These are phyloP conservation scores for Xanthia togata DNA, from an alignment of 2,888 invertebrate species.

Conservation along the genomic window DNA sequence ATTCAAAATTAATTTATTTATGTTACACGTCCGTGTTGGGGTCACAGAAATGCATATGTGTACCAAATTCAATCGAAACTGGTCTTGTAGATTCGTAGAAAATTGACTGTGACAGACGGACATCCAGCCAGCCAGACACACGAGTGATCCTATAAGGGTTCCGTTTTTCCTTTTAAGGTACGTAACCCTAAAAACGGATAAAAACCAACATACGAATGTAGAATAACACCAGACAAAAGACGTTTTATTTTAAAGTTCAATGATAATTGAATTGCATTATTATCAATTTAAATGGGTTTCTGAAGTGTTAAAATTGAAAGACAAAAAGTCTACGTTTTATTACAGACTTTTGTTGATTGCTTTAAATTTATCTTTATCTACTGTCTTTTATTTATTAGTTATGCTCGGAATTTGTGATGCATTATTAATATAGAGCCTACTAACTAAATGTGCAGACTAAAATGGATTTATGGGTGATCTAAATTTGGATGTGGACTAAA, in stretches of 20 bases:
- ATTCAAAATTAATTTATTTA: no score
- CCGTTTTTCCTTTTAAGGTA: no score
- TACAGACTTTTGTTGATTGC: constrained; percentile 48
- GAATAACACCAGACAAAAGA: constrained; percentile 44
- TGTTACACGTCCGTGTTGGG: no score
- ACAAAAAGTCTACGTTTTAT: constrained; percentile 37
- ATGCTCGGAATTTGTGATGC: constrained; percentile 48
- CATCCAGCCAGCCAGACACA: no score
- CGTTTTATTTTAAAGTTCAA: constrained; percentile 54
- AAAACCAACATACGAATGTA: constrained; percentile 26
- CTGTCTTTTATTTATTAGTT: constrained; percentile 45
- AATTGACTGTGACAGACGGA: no score
- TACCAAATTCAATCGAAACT: no score
- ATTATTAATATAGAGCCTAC: constrained; percentile 49
- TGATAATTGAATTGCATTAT: constrained; percentile 57
- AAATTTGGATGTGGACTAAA: constrained; percentile 29
- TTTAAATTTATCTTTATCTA: constrained; percentile 53
- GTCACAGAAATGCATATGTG: no score
- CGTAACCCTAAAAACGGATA: constrained; percentile 1
- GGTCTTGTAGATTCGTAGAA: no score
- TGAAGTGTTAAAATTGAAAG: constrained; percentile 54
- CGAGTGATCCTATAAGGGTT: no score
- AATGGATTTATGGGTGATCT: constrained; percentile 50
- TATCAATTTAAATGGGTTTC: constrained; percentile 54
- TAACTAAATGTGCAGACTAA: constrained; percentile 37